phyloP scores from a whole-genome alignment of 2,113 vertebrate genomes.

The Eidolon helvum region DNA sequence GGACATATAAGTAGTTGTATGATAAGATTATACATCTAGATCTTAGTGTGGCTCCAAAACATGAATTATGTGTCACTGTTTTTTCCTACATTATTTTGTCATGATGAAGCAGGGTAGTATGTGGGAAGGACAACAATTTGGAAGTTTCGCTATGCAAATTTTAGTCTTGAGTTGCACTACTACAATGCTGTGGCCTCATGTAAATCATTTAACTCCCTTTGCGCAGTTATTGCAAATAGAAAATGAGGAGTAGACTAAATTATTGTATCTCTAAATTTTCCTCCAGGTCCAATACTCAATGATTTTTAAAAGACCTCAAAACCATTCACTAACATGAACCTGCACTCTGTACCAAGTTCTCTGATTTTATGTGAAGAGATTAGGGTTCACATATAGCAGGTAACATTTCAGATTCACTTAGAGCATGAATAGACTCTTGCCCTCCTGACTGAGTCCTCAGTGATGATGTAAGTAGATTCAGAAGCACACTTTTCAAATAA shows the following conservation, averaged over 20 bases:
- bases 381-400: neutral
- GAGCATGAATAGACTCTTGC: neutral
- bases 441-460: neutral
- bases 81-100: neutral
- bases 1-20: neutral
- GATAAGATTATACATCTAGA: neutral
- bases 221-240: neutral
- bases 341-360: neutral
- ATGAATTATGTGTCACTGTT: neutral
- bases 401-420: neutral
- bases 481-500: slow-evolving; percentile 8
- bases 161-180: neutral
- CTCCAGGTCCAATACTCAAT: neutral
- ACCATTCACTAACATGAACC: neutral
- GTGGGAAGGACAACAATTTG: neutral
- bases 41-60: neutral
- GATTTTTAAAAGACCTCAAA: neutral
- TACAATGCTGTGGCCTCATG: neutral
- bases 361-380: neutral
- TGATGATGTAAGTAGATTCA: neutral
- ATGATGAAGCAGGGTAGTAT: neutral
- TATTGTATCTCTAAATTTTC: neutral
- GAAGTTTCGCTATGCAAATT: neutral
- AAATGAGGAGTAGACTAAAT: neutral
- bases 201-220: neutral